These are phyloP conservation scores for Pachycephala philippinensis DNA, from an alignment of 2,113 vertebrate genomes.

Conservation along the genomic window DNA sequence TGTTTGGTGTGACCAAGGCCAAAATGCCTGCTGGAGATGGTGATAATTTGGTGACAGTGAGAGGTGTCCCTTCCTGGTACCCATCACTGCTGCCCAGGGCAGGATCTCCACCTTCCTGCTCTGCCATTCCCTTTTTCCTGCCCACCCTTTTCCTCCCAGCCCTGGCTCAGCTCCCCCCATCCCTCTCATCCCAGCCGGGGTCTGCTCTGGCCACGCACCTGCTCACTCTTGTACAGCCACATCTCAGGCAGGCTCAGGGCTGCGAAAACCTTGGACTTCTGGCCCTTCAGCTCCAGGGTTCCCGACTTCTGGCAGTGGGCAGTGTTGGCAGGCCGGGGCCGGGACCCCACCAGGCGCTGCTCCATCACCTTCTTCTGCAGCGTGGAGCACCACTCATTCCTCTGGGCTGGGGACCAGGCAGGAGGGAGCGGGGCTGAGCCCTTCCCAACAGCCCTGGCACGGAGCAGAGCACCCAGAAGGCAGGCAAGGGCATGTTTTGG, in stretches of 20 bases:
- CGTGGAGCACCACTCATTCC: conserved; percentile 83
- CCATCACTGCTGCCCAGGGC: not conserved
- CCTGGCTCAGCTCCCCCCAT: not conserved
- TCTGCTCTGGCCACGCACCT: conserved; percentile 71
- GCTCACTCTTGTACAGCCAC: conserved; percentile 95
- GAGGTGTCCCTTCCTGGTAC: fast-evolving
- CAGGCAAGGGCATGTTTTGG: not conserved
- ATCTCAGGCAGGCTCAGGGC: conserved; percentile 87
- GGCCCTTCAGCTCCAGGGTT: conserved; percentile 87
- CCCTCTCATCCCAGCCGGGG: not conserved
- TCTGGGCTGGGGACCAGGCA: conserved; percentile 73
- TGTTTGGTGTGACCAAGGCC: fast-evolving
- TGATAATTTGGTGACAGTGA: not conserved
- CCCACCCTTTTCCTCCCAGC: not conserved
- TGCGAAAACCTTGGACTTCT: conserved; percentile 88
- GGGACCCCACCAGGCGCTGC: conserved; percentile 72
- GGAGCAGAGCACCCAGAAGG: not conserved
- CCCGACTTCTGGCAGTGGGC: conserved; percentile 84
- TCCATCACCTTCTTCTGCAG: conserved; percentile 88
- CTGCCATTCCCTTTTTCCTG: not conserved
- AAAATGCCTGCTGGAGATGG: not conserved
- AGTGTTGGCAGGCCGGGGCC: conserved; percentile 70
- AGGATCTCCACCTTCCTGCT: not conserved
- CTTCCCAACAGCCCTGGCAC: not conserved
- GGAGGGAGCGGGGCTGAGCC: not conserved